phyloP scores from a whole-genome alignment of 2,797 vertebrate species.

The Dipus sagitta region DNA sequence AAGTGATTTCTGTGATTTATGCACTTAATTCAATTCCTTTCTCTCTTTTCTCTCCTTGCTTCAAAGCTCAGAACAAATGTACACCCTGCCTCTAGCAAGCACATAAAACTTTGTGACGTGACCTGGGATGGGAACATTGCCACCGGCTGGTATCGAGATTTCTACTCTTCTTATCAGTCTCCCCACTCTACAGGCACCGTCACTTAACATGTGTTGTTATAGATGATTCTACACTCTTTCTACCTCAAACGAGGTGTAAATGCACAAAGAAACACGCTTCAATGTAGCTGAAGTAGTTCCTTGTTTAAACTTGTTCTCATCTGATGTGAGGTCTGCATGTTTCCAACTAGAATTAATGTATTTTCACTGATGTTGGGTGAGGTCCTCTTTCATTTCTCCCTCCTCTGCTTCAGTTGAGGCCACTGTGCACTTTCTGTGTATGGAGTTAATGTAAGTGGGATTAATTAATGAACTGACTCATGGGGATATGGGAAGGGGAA shows the following conservation, averaged over 20 bases:
- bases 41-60: not conserved
- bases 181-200: accelerated
- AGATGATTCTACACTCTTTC: not conserved
- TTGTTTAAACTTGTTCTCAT: not conserved
- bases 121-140: too few relatives aligned
- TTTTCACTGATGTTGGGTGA: not conserved
- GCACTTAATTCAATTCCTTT: not conserved
- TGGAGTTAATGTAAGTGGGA: not conserved
- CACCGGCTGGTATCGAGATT: not conserved
- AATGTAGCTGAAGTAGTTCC: not conserved
- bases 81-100: too few relatives aligned
- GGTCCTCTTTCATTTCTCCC: not conserved
- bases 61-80: not conserved
- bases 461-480: not conserved
- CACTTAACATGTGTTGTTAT: not conserved
- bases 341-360: not conserved
- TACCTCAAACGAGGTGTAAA: not conserved
- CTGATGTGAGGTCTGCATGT: not conserved
- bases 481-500: not conserved
- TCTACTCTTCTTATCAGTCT: not conserved
- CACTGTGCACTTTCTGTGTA: too few relatives aligned
- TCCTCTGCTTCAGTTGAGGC: not conserved
- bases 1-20: not conserved
- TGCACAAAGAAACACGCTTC: not conserved
- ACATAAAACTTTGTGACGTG: not conserved